Conservation (phyloP, 2,888 invertebrate species). For the Cheiracanthium punctorium region DNA sequence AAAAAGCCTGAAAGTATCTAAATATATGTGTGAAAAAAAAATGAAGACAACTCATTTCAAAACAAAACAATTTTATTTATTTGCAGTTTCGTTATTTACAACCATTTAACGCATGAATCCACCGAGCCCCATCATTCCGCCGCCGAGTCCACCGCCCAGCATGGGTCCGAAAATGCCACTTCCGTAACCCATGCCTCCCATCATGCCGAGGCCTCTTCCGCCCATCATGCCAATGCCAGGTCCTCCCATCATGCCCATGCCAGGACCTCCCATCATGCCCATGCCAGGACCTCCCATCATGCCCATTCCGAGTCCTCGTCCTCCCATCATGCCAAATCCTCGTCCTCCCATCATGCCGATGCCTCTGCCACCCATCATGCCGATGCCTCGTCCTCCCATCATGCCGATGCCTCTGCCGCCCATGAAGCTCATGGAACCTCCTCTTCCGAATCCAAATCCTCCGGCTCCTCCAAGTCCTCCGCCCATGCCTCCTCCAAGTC, state of each 20-base stretch:
- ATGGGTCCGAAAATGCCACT: conserved; percentile 8
- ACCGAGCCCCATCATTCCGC: conserved; percentile 27
- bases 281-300: conserved; percentile 18
- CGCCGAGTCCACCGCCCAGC: conserved; percentile 22
- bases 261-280: conserved; percentile 25
- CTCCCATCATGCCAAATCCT: background rate
- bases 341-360: background rate
- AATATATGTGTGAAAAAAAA: too few relatives aligned
- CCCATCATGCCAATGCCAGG: background rate
- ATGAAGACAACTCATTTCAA: background rate
- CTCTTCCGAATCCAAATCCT: background rate
- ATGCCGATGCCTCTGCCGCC: background rate
- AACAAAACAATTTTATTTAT: background rate
- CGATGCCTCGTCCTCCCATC: background rate
- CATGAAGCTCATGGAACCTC: too few relatives aligned
- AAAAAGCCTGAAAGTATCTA: too few relatives aligned
- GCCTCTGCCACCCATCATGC: conserved; percentile 39
- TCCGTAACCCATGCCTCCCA: conserved; percentile 34
- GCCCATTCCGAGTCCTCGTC: background rate
- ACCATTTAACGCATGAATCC: conserved; percentile 16
- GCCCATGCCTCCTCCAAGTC: too few relatives aligned
- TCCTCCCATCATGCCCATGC: background rate
- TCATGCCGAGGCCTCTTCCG: conserved; percentile 6
- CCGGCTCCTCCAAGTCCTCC: conserved; percentile 27
- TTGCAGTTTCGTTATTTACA: background rate